These are phyloP conservation scores for Zoanthus solanderi DNA, from an alignment of 92 coral and sea anemone genomes.

Conservation along the genomic window DNA sequence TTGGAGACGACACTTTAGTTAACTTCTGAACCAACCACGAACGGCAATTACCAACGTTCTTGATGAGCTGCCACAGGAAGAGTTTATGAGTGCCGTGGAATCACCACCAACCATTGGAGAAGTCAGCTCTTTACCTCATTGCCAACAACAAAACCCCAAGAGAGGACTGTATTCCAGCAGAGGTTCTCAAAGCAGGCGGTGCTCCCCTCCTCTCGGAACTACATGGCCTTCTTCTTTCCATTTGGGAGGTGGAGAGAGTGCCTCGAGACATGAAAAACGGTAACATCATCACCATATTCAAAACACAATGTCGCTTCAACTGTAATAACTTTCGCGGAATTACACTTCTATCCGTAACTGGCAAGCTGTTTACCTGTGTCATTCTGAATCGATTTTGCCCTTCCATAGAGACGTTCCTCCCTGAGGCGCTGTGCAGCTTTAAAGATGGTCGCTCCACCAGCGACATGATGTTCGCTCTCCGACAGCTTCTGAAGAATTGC, in stretches of 20 bases:
- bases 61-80: background rate
- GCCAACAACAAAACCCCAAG: constrained; percentile 9
- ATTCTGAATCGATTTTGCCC: background rate
- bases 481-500: background rate
- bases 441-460: background rate
- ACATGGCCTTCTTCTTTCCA: background rate
- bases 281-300: background rate
- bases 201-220: background rate
- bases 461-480: background rate
- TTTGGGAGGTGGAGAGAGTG: background rate
- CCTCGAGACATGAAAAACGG: background rate
- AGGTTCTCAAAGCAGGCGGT: background rate
- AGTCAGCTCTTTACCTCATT: background rate
- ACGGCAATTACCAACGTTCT: background rate
- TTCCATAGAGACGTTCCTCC: background rate
- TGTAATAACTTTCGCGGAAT: background rate
- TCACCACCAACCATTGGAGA: background rate
- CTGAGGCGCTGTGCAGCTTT: background rate
- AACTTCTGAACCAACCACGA: background rate
- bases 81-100: background rate
- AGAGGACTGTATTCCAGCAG: constrained; percentile 8
- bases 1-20: background rate
- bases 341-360: background rate
- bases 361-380: background rate
- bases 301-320: background rate